Percentiles rank a stretch among this genome's conserved stretches.
Conservation (phyloP, 2,113 vertebrate genomes). For the Gadus chalcogrammus region DNA sequence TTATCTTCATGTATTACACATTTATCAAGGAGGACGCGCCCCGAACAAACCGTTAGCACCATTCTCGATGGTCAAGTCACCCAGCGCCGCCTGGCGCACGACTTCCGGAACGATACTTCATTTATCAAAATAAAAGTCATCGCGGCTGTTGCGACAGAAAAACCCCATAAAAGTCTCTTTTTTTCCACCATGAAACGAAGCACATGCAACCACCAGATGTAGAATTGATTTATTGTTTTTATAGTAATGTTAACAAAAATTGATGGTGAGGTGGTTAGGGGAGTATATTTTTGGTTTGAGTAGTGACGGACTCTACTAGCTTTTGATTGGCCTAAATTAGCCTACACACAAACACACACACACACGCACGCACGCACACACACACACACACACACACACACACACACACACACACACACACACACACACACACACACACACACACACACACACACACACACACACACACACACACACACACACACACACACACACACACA, state of each 20-base stretch:
- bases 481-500: not conserved
- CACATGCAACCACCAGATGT: too few species aligned
- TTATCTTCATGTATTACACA: too few species aligned
- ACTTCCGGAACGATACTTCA: not conserved
- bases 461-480: not conserved
- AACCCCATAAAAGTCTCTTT: not conserved
- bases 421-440: not conserved
- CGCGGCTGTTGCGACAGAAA: not conserved
- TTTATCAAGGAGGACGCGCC: not conserved
- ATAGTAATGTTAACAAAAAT: not conserved
- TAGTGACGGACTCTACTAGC: constrained; percentile 25
- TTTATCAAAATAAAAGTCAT: not conserved
- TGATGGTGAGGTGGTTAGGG: not conserved
- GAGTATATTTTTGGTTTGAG: constrained; percentile 38
- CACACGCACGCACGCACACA: constrained; percentile 6
- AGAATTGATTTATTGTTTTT: too few species aligned
- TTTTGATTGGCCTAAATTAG: constrained; percentile 77
- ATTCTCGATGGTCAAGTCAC: too few species aligned
- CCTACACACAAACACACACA: constrained; percentile 13
- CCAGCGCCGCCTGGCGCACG: too few species aligned
- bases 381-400: not conserved
- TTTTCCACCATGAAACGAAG: too few species aligned
- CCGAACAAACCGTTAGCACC: not conserved
- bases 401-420: constrained; percentile 7
- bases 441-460: not conserved